Conservation (phyloP, 2,888 invertebrate species). For the Cylloceria caligata region DNA sequence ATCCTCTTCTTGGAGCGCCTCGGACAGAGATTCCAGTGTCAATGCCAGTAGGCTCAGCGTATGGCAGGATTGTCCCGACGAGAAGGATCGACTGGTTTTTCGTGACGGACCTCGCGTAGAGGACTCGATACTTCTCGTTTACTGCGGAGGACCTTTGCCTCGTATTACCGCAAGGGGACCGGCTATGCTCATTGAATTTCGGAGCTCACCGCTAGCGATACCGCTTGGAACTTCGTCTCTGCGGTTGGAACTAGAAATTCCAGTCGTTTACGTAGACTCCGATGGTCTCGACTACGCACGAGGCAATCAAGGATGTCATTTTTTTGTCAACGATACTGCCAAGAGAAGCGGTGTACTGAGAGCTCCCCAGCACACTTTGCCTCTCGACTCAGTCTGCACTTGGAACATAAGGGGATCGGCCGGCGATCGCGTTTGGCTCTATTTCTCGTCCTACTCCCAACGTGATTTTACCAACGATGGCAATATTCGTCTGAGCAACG, state of each 20-base stretch:
- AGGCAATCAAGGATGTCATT: constrained; percentile 83
- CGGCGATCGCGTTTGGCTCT: constrained; percentile 94
- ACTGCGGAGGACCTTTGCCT: constrained; percentile 95
- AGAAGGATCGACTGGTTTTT: constrained; percentile 93
- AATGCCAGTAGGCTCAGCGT: constrained; percentile 86
- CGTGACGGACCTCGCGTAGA: constrained; percentile 94
- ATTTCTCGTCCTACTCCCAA: constrained; percentile 94
- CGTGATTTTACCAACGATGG: constrained; percentile 88
- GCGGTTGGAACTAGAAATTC: constrained; percentile 94
- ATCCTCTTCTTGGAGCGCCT: background rate
- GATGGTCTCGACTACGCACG: constrained; percentile 94
- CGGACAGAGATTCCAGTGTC: background rate
- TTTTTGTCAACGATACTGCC: constrained; percentile 85
- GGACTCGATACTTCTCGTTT: constrained; percentile 93
- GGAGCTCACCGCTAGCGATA: constrained; percentile 93
- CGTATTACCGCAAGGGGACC: constrained; percentile 90
- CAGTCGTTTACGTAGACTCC: constrained; percentile 94
- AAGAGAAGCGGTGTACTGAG: constrained; percentile 90
- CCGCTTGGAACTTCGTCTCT: constrained; percentile 91
- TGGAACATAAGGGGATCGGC: constrained; percentile 93
- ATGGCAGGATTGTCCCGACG: constrained; percentile 93
- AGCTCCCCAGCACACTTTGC: constrained; percentile 93
- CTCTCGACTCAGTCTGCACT: constrained; percentile 94
- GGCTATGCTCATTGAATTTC: constrained; percentile 95
- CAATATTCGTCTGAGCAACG: constrained; percentile 82